Base-by-base conservation (phyloP, 2,113 vertebrate genomes). In the Peromyscus leucopus region DNA sequence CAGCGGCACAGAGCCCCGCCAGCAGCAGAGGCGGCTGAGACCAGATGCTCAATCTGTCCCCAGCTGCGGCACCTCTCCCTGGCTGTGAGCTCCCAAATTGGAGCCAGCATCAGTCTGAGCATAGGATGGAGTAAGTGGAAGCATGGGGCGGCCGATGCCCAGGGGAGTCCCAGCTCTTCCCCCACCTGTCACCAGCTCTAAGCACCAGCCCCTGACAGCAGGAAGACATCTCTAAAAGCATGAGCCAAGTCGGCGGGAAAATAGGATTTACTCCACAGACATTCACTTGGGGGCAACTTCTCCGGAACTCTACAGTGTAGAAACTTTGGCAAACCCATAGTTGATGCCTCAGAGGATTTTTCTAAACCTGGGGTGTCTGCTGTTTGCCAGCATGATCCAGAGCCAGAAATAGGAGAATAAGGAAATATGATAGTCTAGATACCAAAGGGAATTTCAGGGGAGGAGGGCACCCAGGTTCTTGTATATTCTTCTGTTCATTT, bases 1-100 rank as follows among this genome's bases (percentile, higher is more conserved):
- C 21, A 75, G 85, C 59, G 17, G 96, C 90, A 39, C 0, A 74
- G 83, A 86, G 48, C 55, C 95, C 92, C 86, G 39, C 91, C 57
- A 83, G 97, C 94, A 97, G 95, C 89, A 78, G 84, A 92, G 95
- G 91, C 65, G 96, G 96, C 95, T 96, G 94, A 96, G 97, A 96
- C 83, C 98, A 97, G 97, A 97, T 95, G 97, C 95, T 92, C 96
- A 71, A 80, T 91, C 95, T 90, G 95, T 59, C 85, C 72, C 92
- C 96, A 80, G 96, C 94, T 92, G 94, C 26, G 51, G 65, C 79
- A 17, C 42, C 78, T 91, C 91, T 89, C 74, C 91, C 87, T 88
- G 91, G 95, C 95, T 96, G 86, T 22, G 17, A 76, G 94, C 89
- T 95, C 87, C 83, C 1, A 8, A 22, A 89, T 55, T 92, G 57